Evolutionary conservation across 2,888 invertebrate species (phyloP), one percentile per base, ranked within the genome.

Genomic region (Glaucopsyche alexis): DNA sequence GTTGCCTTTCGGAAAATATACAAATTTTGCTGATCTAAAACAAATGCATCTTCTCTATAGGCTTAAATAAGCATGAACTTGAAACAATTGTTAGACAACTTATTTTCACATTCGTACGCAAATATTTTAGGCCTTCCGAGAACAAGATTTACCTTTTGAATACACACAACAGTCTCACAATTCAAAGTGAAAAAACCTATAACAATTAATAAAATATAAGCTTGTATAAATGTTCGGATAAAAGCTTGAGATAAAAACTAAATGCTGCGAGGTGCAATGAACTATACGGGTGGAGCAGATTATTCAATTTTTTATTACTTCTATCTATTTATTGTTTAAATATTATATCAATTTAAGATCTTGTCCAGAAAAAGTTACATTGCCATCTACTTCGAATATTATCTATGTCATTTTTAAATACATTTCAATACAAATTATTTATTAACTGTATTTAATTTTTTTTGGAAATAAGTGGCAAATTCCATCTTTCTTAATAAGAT

Each of bases 251-350:
- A 72, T 67, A 66, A 50, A 72, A 47, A 55, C 69, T 67, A 80
- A 80, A 79, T 78, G 80, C 79, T 78, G 79, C 79, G 79, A 80
- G 79, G 80, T 78, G 77, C 77, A 55, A 73, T 74, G 76, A 76
- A 77, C 77, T 74, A 72, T 73, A 47, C 1, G 16, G 42, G 42
- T 19, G 16, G 45, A 67, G 42, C 45, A 45, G 29, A 42, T 66
- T 9, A 42, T 42, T 13, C 45, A 42, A 45, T n/a, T 65, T 45
- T 40, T 45, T 14, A 13, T n/a, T 66, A 66, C 47, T 47, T 47
- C 69, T 69, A 69, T 69, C 69, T 69, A 69, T 42, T 60, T 38
- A 29, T 60, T 38, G 5, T 29, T 13, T 60, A 29, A 60, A 29
- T 66, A 42, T 65, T 42, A 66, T 66, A 66, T 42, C 66, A 42